Evolutionary conservation across 2,113 vertebrate genomes (phyloP), one percentile per base, ranked within the genome.

Genomic region (Cyanocitta stelleri): DNA sequence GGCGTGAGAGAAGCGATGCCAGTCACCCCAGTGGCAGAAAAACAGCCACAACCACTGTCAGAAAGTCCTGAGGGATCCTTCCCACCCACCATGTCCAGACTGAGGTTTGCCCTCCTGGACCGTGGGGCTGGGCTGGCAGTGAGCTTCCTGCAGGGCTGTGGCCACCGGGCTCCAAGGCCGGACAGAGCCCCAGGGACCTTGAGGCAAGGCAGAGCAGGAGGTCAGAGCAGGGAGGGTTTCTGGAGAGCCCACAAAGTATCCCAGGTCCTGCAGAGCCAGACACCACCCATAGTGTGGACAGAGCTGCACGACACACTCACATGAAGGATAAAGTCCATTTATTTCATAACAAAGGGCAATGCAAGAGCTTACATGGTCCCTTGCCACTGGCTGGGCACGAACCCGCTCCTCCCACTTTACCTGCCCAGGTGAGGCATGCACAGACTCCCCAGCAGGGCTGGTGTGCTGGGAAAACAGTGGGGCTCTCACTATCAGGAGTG

Each of bases 61-160:
- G 51, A 39, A 81, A 44, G 63, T 33, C 67, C 49, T 85, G 14
- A 29, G 29, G 66, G 74, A 91, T 74, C 68, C 64, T 44, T 76
- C 46, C 62, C 3, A 4, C 69, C 54, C 19, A 3, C 51, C 24
- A 12, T 35, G 59, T 46, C 51, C 78, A 52, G 17, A 46, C 16
- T 71, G 1, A 6, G 58, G 43, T 23, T 51, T 59, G 35, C 33
- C 51, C 7, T 37, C 26, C 26, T 7, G 0, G 27, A 55, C 26
- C 0, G 0, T 6, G 16, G 43, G 52, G 74, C 55, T 3, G 4
- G 23, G 41, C 80, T 78, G 56, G 82, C 64, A 74, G 10, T 1
- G 16, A 78, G 61, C 29, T 55, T 44, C 24, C n/a, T 0, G 4
- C 0, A 0, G 30, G 58, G n/a, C 69, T 52, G n/a, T 0, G 1